Percentiles rank a stretch among this genome's conserved stretches.
phyloP scores from a whole-genome alignment of 2,113 vertebrate genomes.

The Zosterops lateralis region DNA sequence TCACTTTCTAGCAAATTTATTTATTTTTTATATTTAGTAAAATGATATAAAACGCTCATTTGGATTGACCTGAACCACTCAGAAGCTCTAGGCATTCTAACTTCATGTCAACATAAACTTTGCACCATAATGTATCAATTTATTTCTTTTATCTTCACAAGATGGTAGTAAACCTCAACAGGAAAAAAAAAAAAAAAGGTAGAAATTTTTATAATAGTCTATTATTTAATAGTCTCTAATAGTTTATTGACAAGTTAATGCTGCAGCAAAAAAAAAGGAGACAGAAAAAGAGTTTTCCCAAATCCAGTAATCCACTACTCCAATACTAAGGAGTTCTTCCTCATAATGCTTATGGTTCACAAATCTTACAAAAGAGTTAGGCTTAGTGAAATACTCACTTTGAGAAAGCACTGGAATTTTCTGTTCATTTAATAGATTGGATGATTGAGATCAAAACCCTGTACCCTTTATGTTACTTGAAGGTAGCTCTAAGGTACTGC shows the following conservation, averaged over 20 bases:
- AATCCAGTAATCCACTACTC: neutral
- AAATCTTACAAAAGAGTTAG: neutral
- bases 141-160: neutral
- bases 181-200: accelerated
- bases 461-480: neutral
- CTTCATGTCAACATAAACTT: neutral
- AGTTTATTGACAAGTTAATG: neutral
- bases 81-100: neutral
- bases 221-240: neutral
- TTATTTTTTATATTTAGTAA: neutral
- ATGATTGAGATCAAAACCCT: neutral
- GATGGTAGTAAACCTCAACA: neutral
- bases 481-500: neutral
- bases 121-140: neutral
- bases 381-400: neutral
- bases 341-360: neutral
- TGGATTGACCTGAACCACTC: neutral
- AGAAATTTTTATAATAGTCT: neutral
- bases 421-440: neutral
- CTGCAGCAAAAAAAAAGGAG: neutral
- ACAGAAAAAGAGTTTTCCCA: neutral
- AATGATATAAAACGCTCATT: neutral
- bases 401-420: neutral
- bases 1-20: neutral
- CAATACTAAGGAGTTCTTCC: neutral